Conservation (phyloP, 1,140 invertebrate genomes). For the Armadillidium nasatum region DNA sequence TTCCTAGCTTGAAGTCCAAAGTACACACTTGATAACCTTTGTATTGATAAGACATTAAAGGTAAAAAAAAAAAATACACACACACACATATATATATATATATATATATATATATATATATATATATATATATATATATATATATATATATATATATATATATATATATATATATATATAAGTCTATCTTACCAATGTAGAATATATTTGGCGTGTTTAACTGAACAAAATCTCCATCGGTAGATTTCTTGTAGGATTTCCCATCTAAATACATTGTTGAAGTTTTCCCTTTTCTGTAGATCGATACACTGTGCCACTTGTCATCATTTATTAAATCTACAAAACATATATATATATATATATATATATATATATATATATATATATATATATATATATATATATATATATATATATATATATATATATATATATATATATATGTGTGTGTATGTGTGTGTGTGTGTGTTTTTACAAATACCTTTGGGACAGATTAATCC, state of each 20-base stretch:
- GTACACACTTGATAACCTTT: too few species aligned
- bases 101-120: slow-evolving; percentile 15
- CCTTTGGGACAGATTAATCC: neutral
- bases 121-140: neutral
- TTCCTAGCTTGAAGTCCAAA: too few species aligned
- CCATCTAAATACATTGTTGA: neutral
- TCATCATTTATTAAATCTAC: neutral
- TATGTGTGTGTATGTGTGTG: too few species aligned
- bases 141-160: neutral
- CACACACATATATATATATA: neutral
- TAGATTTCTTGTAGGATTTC: neutral
- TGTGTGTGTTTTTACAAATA: neutral
- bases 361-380: too few species aligned
- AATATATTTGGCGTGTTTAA: neutral
- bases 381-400: too few species aligned
- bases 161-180: neutral
- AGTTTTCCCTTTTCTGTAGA: neutral
- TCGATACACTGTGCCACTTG: neutral
- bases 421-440: too few species aligned
- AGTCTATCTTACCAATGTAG: neutral
- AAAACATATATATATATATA: too few species aligned
- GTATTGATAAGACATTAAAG: too few species aligned
- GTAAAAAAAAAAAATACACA: too few species aligned
- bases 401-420: too few species aligned
- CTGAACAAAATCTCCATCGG: neutral